Percentiles rank a stretch among this genome's conserved stretches.
Evolutionary conservation across 2,113 vertebrate genomes (phyloP).

Genomic region (Sapayoa aenigma): DNA sequence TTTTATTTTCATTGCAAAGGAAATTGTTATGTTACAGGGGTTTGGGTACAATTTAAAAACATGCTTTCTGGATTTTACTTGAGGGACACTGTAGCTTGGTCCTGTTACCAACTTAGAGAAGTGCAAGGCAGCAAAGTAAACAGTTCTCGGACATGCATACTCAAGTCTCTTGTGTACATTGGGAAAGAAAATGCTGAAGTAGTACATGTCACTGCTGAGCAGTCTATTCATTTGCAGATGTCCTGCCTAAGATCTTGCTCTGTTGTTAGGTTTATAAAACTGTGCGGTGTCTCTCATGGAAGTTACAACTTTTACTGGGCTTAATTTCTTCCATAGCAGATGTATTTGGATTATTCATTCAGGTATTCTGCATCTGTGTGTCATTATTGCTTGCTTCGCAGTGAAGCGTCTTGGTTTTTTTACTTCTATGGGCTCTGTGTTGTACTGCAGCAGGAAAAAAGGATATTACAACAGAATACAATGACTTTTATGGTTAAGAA

Average conservation of each 20-base stretch:
- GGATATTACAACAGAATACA: neutral
- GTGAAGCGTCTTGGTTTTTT: neutral
- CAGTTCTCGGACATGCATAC: neutral
- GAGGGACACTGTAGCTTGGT: neutral
- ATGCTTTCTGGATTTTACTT: neutral
- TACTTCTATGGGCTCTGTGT: neutral
- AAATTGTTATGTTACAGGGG: neutral
- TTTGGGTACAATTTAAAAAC: neutral
- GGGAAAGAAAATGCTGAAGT: neutral
- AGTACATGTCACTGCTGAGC: neutral
- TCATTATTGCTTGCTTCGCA: neutral
- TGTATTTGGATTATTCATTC: neutral
- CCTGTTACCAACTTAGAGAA: neutral
- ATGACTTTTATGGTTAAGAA: neutral
- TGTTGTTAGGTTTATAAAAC: neutral
- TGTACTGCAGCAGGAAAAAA: neutral
- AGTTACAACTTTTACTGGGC: neutral
- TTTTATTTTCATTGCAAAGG: neutral
- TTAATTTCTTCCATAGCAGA: neutral
- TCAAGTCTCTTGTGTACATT: neutral
- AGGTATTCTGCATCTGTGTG: neutral
- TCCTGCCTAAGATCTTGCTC: neutral
- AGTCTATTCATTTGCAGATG: neutral
- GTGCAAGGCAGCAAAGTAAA: neutral
- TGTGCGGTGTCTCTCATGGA: neutral